Base-by-base conservation (phyloP, 2,888 invertebrate species). In the Scaptomyza cyrtandrae region DNA sequence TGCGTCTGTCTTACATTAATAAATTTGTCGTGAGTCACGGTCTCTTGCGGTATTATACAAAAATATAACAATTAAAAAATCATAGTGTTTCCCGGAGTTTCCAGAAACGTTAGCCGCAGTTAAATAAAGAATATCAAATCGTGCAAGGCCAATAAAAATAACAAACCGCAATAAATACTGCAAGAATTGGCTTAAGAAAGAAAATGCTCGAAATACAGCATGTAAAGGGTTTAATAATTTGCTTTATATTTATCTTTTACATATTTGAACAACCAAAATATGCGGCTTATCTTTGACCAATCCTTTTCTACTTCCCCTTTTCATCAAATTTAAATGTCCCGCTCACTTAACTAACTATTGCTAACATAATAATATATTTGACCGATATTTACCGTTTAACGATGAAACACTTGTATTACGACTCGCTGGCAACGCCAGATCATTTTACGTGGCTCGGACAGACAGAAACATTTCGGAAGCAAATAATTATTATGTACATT, bases 361-460 rank as follows among this genome's bases (percentile, higher is more conserved):
- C 10, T 16, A 14, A 1, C n/a, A 19, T 39, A 14, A 4, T 4
- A 9, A n/a, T 14, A 48, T 39, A 4, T 45, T 14, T 10, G 43
- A 67, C 71, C 67, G 75, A 71, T 61, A 55, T 24, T 5, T 48
- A 13, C 9, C 1, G 13, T 19, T n/a, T 31, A 24, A 39, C 10
- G 53, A 14, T 75, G 71, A 33, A 33, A 66, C 75, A 75, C 52
- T 43, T 16, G n/a, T 7, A 11, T 11, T 6, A 6, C 9, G 14
- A 29, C 19, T 45, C 35, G 14, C 48, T 69, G 74, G 74, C 74
- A 74, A 55, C 73, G 14, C 64, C 11, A 39, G 9, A n/a, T 24
- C 39, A 63, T 65, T 65, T 64, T 74, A 74, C 74, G 74, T 75
- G 74, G 74, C 74, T 73, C 56, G 74, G 62, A 75, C 64, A 60